Conservation (phyloP, 2,113 vertebrate species). For the Hippocampus comes region DNA sequence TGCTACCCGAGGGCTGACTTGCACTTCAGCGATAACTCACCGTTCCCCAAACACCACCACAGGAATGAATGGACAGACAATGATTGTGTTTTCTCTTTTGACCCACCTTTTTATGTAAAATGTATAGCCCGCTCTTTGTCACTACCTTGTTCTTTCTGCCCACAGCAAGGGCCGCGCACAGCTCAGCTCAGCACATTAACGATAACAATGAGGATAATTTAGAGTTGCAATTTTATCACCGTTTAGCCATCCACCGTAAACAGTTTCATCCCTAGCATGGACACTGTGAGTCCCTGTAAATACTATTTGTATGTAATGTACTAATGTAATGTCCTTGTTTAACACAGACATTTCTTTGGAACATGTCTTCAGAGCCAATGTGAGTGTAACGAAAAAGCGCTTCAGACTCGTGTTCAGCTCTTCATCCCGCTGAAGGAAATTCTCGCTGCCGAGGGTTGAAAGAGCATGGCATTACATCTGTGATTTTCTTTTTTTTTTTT, state of each 20-base stretch:
- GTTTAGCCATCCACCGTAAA: neutral
- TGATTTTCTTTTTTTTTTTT: slow-evolving; percentile 53
- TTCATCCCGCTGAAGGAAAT: slow-evolving; percentile 76
- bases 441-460: slow-evolving; percentile 76
- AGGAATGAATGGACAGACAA: neutral
- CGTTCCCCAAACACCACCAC: neutral
- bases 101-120: neutral
- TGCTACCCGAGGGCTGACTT: neutral
- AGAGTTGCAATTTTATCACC: neutral
- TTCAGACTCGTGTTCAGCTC: slow-evolving; percentile 60
- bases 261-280: neutral
- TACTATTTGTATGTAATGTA: slow-evolving; percentile 37
- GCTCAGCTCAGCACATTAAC: neutral
- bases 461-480: slow-evolving; percentile 88
- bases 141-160: neutral
- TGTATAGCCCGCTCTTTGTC: neutral
- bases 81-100: neutral
- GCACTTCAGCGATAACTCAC: neutral
- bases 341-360: slow-evolving; percentile 10
- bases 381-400: slow-evolving; percentile 8
- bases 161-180: neutral
- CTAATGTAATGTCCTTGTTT: slow-evolving; percentile 29
- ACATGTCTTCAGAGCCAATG: slow-evolving; percentile 13
- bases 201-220: neutral
- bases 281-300: slow-evolving; percentile 42